Evolutionary conservation across 2,797 vertebrate genomes (phyloP).

Genomic region (Coregonus ussuriensis): DNA sequence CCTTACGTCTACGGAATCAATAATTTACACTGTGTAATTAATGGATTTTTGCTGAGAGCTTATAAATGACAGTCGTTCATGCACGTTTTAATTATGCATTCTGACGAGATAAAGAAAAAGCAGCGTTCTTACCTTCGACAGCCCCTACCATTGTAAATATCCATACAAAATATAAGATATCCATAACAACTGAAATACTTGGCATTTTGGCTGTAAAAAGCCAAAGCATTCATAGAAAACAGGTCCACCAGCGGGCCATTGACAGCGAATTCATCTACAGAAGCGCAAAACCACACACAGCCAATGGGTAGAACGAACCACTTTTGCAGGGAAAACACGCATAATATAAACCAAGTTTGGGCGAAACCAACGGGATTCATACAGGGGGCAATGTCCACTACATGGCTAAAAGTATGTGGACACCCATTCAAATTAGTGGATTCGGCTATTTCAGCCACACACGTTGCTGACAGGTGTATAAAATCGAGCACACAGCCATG

Average conservation of each 20-base stretch:
- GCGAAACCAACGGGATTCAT: conserved; percentile 63
- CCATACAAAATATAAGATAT: conserved; percentile 67
- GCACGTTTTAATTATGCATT: conserved; percentile 15
- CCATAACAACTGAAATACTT: conserved; percentile 57
- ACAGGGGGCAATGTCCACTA: conserved; percentile 29
- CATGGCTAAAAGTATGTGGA: too few species aligned
- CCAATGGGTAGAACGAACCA: conserved; percentile 36
- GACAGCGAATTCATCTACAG: conserved; percentile 50
- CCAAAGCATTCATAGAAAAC: conserved; percentile 58
- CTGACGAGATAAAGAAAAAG: conserved; percentile 23
- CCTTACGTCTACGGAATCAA: background rate
- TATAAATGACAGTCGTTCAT: conserved; percentile 15
- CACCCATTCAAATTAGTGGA: too few species aligned
- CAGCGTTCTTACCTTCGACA: conserved; percentile 71
- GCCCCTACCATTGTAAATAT: conserved; percentile 68
- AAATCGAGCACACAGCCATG: too few species aligned
- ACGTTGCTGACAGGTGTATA: too few species aligned
- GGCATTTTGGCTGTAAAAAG: conserved; percentile 43
- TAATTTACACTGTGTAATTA: background rate
- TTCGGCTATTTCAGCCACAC: too few species aligned
- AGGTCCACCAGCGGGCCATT: conserved; percentile 55
- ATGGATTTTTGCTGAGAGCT: background rate
- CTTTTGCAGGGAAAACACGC: conserved; percentile 40
- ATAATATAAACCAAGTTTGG: conserved; percentile 57
- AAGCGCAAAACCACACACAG: conserved; percentile 38